Evolutionary conservation across 1,140 invertebrate species (phyloP).

Genomic region (Ceratosolen solmsi): DNA sequence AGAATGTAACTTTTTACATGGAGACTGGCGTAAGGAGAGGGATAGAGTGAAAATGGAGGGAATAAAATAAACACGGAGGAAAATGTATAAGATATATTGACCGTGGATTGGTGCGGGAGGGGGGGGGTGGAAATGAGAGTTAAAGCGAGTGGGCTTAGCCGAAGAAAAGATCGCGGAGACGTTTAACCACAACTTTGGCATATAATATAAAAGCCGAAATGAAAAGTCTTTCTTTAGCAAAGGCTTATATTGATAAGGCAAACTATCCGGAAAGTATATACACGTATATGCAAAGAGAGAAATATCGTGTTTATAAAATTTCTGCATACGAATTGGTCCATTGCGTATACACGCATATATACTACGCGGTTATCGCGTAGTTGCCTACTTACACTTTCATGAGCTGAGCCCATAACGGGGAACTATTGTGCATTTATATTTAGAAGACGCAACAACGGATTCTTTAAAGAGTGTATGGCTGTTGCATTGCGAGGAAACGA

Average conservation of each 20-base stretch:
- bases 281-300: not conserved
- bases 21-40: not conserved
- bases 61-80: not conserved
- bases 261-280: not conserved
- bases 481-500: not conserved
- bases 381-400: constrained; percentile 34
- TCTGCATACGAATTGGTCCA: constrained; percentile 45
- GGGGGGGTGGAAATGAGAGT: not conserved
- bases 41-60: not conserved
- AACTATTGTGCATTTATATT: not conserved
- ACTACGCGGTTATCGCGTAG: not conserved
- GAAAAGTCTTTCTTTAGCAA: not conserved
- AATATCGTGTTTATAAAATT: constrained; percentile 49
- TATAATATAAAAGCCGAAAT: constrained; percentile 13
- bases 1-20: not conserved
- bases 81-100: too few relatives aligned
- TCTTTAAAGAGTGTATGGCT: not conserved
- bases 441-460: not conserved
- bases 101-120: too few relatives aligned
- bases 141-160: too few relatives aligned
- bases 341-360: constrained; percentile 17
- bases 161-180: not conserved
- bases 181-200: constrained; percentile 14
- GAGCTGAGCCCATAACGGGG: not conserved
- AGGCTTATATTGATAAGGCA: constrained; percentile 28